phyloP scores from a whole-genome alignment of 2,113 vertebrate genomes.

The Odocoileus virginianus region DNA sequence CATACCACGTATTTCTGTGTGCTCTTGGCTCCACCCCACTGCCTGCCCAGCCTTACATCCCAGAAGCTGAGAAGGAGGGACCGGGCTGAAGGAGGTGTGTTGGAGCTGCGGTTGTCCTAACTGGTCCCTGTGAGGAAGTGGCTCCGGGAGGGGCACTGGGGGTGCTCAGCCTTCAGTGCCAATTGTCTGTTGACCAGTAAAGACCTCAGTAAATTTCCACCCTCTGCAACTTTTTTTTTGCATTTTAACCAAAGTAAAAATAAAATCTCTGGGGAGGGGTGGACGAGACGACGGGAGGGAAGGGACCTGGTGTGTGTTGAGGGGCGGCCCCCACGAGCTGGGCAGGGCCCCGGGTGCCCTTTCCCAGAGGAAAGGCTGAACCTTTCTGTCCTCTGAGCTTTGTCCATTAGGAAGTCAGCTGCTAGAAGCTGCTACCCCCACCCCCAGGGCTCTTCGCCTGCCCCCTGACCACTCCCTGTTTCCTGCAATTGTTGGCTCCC shows the following conservation, averaged over 20 bases:
- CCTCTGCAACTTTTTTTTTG: background rate
- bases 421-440: background rate
- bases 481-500: slow-evolving; percentile 63
- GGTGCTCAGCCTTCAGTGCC: background rate
- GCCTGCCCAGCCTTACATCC: background rate
- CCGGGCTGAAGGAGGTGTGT: too few relatives aligned
- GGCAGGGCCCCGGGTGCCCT: background rate
- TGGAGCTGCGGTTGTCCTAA: background rate
- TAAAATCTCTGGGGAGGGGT: slow-evolving; percentile 27
- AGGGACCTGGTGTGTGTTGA: background rate
- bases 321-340: background rate
- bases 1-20: rapidly evolving
- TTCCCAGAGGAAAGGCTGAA: slow-evolving; percentile 52
- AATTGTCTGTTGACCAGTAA: background rate
- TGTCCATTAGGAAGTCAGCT: slow-evolving; percentile 52
- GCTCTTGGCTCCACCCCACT: rapidly evolving
- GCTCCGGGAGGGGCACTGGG: background rate
- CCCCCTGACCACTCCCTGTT: slow-evolving; percentile 26
- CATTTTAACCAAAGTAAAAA: slow-evolving; percentile 56
- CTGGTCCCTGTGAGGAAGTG: background rate
- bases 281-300: background rate
- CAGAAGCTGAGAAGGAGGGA: background rate
- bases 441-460: background rate
- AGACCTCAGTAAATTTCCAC: slow-evolving; percentile 58
- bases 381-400: slow-evolving; percentile 11